Conservation (phyloP, 2,888 invertebrate species). For the Ectropis crepuscularia region DNA sequence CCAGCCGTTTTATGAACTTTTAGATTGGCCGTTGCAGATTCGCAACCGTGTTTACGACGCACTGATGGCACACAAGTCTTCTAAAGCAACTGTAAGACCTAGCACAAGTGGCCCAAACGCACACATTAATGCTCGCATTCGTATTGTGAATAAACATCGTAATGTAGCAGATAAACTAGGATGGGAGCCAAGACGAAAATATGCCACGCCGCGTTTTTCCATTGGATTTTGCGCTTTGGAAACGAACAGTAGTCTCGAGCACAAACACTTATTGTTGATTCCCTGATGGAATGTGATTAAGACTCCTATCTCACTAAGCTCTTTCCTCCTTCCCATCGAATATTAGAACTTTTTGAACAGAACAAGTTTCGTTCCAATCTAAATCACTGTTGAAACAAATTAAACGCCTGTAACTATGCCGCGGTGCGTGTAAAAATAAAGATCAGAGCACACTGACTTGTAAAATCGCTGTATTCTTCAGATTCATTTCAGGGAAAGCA, state of each 20-base stretch:
- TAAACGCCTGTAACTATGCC: conserved; percentile 41
- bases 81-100: conserved; percentile 49
- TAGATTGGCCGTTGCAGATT: conserved; percentile 14
- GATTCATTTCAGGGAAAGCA: conserved; percentile 33
- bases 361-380: conserved; percentile 25
- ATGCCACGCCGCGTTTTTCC: conserved; percentile 84
- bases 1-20: conserved; percentile 29
- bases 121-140: conserved; percentile 82
- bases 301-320: conserved; percentile 29
- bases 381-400: conserved; percentile 33
- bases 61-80: conserved; percentile 45
- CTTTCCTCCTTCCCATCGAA: conserved; percentile 42
- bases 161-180: conserved; percentile 85
- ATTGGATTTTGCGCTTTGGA: conserved; percentile 82
- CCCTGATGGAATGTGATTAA: conserved; percentile 65
- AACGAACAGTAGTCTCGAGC: conserved; percentile 73
- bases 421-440: conserved; percentile 49
- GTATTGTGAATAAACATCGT: conserved; percentile 85
- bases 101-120: conserved; percentile 73
- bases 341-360: conserved; percentile 1
- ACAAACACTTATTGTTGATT: conserved; percentile 68
- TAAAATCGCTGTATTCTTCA: conserved; percentile 34
- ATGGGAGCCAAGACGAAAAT: conserved; percentile 85
- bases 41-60: conserved; percentile 38
- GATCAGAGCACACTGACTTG: conserved; percentile 47